Base-by-base conservation (phyloP, 2,888 invertebrate species). In the Andrena fulva region DNA sequence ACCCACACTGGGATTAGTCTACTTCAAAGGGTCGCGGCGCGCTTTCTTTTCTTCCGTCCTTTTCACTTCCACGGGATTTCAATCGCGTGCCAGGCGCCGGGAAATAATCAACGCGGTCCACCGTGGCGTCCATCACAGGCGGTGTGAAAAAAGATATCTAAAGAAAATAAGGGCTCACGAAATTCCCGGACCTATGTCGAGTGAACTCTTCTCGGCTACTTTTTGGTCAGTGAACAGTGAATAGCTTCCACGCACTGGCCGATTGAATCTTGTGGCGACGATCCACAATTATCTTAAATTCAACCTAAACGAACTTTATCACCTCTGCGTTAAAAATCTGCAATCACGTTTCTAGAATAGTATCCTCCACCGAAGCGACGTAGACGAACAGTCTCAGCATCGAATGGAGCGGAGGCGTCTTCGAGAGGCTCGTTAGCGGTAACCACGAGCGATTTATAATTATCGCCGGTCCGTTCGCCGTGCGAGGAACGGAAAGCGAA, bases 1-100 rank as follows among this genome's bases (percentile, higher is more conserved):
- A 87, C 82, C 87, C 83, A 77, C 68, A 78, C 82, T 42, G 68
- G 82, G 77, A 60, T 85, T 90, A 89, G 90, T 90, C 89, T 85
- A 90, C 90, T 89, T 87, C 86, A 85, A 84, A 88, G 86, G 56
- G 52, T 33, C 60, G 48, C 27, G 2, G 16, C 77, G 16, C n/a
- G 29, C n/a, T 60, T 66, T 59, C 60, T 67, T 54, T 48, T 8
- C 27, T 27, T 56, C 31, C 33, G n/a, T 35, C 56, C 35, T 56
- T 70, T 71, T 72, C 33, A 31, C 48, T 42, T 59, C 8, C 56
- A 6, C 8, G 72, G 35, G 48, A 54, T 62, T 72, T 70, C 69
- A 72, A 68, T 63, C 16, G 27, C n/a, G 8, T 35, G 6, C 7
- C 12, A 10, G 6, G 24, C 35, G 62, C 29, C 16, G 12, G 33